Conservation (phyloP, 2,113 vertebrate genomes). For the Narcine bancroftii region DNA sequence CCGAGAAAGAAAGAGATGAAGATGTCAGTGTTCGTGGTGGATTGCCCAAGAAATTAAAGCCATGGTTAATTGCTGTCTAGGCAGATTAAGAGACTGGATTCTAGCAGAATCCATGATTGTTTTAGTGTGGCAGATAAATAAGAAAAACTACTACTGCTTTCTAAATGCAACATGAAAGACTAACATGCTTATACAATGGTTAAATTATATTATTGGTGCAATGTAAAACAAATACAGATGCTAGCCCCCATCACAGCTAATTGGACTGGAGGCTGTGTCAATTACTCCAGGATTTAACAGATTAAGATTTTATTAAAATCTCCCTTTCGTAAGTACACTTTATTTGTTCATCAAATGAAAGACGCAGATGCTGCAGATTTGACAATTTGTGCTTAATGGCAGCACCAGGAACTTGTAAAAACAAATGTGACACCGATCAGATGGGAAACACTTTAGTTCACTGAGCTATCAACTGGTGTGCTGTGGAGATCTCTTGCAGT, state of each 20-base stretch:
- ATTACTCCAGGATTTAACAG: not conserved
- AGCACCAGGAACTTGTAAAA: not conserved
- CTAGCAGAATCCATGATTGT: constrained; percentile 24
- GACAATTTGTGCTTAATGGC: not conserved
- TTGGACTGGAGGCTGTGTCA: constrained; percentile 1
- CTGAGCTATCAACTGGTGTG: not conserved
- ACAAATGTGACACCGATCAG: not conserved
- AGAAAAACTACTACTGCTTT: constrained; percentile 32
- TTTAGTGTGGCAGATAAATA: constrained; percentile 28
- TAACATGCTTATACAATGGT: constrained; percentile 22
- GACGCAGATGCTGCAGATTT: not conserved
- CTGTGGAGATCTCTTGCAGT: not conserved
- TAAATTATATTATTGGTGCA: constrained; percentile 13
- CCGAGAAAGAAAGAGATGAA: constrained; percentile 15
- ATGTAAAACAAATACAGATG: constrained; percentile 18
- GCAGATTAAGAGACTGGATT: constrained; percentile 19
- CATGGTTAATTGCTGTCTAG: constrained; percentile 31
- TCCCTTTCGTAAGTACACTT: not conserved
- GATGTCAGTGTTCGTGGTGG: constrained; percentile 29
- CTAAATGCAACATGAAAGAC: constrained; percentile 23
- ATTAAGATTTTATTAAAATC: not conserved
- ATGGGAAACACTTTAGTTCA: not conserved
- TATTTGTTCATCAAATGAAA: not conserved
- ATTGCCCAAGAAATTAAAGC: constrained; percentile 35
- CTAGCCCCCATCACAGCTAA: constrained; percentile 23